Conservation (phyloP, 2,888 invertebrate species). For the Mactromeris polynyma region DNA sequence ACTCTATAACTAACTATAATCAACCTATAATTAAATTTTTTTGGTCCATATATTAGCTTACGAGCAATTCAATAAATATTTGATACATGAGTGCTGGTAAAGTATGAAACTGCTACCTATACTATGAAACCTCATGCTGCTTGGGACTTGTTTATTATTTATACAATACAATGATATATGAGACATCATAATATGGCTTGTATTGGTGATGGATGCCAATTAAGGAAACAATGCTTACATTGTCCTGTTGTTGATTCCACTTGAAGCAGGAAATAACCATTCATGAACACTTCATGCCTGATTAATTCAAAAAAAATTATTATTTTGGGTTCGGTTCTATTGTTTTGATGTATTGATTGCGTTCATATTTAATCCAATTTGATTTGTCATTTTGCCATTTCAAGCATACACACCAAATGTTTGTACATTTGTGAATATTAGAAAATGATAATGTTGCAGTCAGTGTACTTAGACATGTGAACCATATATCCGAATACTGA, state of each 20-base stretch:
- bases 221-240: not conserved
- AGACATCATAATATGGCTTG: not conserved
- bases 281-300: not conserved
- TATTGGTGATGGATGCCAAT: not conserved
- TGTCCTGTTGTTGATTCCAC: not conserved
- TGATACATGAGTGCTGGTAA: not conserved
- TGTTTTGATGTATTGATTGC: conserved; percentile 4
- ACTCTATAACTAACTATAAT: too few species aligned
- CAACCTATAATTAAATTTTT: too few species aligned
- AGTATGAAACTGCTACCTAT: not conserved
- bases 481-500: not conserved
- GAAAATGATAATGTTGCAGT: not conserved
- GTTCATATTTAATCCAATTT: not conserved
- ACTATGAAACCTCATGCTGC: not conserved
- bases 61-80: not conserved
- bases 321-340: not conserved
- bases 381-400: not conserved
- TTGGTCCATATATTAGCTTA: too few species aligned
- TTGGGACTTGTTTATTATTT: not conserved
- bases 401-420: not conserved
- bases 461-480: not conserved
- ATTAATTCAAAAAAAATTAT: not conserved
- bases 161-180: not conserved
- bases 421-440: too few species aligned
- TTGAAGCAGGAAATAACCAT: not conserved